Evolutionary conservation across 2,113 vertebrate genomes (phyloP).

Genomic region (Hirundichthys speculiger): DNA sequence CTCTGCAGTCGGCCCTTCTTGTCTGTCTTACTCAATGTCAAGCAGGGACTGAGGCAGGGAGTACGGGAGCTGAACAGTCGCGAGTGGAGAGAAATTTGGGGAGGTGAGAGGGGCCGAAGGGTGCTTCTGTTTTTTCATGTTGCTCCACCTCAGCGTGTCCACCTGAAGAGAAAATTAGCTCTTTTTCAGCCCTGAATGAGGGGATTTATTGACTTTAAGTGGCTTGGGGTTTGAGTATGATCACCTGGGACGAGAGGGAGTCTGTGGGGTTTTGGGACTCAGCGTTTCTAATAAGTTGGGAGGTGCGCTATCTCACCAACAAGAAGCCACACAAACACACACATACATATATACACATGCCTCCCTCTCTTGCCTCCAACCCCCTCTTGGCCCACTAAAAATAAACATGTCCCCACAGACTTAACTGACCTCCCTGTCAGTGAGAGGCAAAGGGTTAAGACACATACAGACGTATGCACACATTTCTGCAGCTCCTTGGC

Average conservation of each 20-base stretch:
- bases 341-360: constrained; percentile 32
- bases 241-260: constrained; percentile 69
- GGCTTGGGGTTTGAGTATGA: constrained; percentile 58
- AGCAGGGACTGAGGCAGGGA: constrained; percentile 51
- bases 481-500: constrained; percentile 65
- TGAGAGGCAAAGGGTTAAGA: constrained; percentile 74
- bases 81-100: constrained; percentile 40
- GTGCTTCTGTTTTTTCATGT: constrained; percentile 58
- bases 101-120: constrained; percentile 60
- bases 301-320: constrained; percentile 75
- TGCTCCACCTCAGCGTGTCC: constrained; percentile 66
- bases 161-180: constrained; percentile 76
- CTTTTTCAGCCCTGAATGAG: constrained; percentile 65
- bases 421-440: constrained; percentile 80
- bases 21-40: constrained; percentile 81
- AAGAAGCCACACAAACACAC: constrained; percentile 62
- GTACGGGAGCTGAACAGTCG: constrained; percentile 37
- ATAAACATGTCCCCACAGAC: constrained; percentile 79
- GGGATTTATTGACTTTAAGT: constrained; percentile 79
- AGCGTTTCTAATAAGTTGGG: constrained; percentile 74
- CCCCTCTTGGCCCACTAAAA: constrained; percentile 73
- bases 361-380: constrained; percentile 58
- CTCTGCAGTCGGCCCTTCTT: constrained; percentile 72
- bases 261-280: constrained; percentile 59
- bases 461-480: constrained; percentile 67